These are phyloP conservation scores for Machimus rusticus DNA, from an alignment of 2,888 invertebrate genomes.

Conservation along the genomic window DNA sequence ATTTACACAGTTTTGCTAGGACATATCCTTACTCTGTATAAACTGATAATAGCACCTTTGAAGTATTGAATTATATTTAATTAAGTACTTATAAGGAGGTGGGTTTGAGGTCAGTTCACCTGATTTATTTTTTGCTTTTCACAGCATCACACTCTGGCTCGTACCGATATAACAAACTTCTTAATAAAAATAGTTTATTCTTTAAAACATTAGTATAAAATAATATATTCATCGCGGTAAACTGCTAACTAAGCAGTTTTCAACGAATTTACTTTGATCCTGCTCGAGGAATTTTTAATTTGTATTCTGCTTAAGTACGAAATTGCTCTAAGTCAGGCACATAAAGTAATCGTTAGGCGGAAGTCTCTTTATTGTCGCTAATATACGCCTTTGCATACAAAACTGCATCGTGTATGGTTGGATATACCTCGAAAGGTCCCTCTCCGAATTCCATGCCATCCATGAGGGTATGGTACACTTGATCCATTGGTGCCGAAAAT, in stretches of 20 bases:
- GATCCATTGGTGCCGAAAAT: conserved; percentile 66
- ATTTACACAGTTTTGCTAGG: neutral
- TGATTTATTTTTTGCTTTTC: neutral
- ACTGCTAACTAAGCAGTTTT: neutral
- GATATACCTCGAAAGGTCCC: conserved; percentile 65
- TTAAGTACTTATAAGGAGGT: neutral
- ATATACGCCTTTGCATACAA: conserved; percentile 58
- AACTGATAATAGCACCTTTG: neutral
- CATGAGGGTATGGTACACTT: conserved; percentile 59
- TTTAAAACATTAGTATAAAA: neutral
- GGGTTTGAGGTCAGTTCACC: neutral
- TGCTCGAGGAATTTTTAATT: neutral
- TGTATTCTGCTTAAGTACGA: neutral
- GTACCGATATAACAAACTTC: neutral
- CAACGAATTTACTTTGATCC: neutral
- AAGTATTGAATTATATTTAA: neutral
- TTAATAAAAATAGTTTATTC: neutral
- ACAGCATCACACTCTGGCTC: neutral
- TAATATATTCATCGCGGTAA: neutral
- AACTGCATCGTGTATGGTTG: conserved; percentile 72
- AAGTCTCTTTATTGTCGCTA: neutral
- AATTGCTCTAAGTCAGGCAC: neutral
- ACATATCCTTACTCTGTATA: neutral
- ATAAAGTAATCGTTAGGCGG: neutral
- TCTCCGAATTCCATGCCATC: conserved; percentile 60